A percentile compares a stretch with the other conserved stretches of the same genome.
These are phyloP conservation scores for Lithophane ornitopus DNA, from an alignment of 2,888 invertebrate genomes.

Conservation along the genomic window DNA sequence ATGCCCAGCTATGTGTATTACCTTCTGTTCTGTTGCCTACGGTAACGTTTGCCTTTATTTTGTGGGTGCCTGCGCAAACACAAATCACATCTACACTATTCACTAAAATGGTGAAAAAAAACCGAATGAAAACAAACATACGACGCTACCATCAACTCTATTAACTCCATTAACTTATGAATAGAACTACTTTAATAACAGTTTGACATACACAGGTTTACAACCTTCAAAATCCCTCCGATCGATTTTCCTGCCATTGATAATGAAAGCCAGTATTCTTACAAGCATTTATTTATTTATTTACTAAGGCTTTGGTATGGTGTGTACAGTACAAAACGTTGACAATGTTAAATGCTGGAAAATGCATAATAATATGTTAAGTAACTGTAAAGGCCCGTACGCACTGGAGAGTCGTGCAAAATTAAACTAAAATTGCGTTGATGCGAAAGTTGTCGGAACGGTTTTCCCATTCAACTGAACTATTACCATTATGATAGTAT, in stretches of 20 bases:
- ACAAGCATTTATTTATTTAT: conserved; percentile 54
- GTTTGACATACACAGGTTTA: conserved; percentile 3
- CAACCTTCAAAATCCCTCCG: conserved; percentile 33
- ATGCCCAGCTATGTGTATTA: no score
- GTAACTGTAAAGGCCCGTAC: conserved; percentile 36
- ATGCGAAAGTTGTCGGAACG: no score
- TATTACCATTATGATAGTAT: background rate
- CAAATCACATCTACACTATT: background rate
- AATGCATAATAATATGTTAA: conserved; percentile 52
- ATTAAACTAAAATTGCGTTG: background rate
- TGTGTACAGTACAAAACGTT: conserved; percentile 46
- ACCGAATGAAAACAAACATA: conserved; percentile 3
- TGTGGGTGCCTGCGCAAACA: background rate
- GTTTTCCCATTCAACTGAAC: background rate
- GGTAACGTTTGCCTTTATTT: background rate
- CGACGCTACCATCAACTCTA: background rate
- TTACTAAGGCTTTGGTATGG: conserved; percentile 57
- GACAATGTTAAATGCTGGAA: conserved; percentile 48
- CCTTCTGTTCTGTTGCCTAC: no score
- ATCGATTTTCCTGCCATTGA: conserved; percentile 37
- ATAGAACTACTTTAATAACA: conserved; percentile 22
- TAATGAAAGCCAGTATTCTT: conserved; percentile 37
- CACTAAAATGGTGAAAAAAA: background rate
- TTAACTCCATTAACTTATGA: conserved; percentile 21
- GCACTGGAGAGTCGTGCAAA: conserved; percentile 1